A percentile compares a stretch with the other conserved stretches of the same genome.
phyloP scores from a whole-genome alignment of 2,888 invertebrate species.

The Diachrysia chrysitis region DNA sequence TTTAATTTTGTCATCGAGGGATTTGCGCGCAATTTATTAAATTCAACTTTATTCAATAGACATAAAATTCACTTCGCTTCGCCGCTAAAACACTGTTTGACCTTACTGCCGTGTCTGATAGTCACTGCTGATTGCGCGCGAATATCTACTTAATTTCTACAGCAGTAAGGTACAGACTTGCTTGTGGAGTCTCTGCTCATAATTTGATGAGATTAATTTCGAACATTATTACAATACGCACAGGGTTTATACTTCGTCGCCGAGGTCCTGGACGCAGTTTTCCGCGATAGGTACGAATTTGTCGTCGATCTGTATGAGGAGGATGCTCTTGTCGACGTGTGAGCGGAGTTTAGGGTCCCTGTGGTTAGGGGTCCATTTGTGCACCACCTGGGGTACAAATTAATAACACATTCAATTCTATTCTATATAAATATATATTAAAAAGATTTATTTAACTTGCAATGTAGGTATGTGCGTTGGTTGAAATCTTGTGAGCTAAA shows the following conservation, averaged over 20 bases:
- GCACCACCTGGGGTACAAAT: conserved; percentile 91
- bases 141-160: conserved; percentile 21
- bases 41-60: conserved; percentile 7
- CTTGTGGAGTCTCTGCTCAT: conserved; percentile 25
- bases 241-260: conserved; percentile 89
- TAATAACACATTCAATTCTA: not conserved
- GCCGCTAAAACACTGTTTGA: conserved; percentile 11
- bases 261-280: conserved; percentile 94
- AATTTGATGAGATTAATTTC: conserved; percentile 21
- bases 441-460: no score
- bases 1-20: not conserved
- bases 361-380: conserved; percentile 98
- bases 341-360: conserved; percentile 95
- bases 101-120: not conserved
- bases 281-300: conserved; percentile 98
- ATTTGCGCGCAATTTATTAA: conserved; percentile 15
- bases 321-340: conserved; percentile 96
- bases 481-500: no score
- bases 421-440: not conserved
- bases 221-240: not conserved
- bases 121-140: not conserved
- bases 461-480: no score
- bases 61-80: conserved; percentile 25
- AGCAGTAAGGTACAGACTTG: conserved; percentile 42
- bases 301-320: conserved; percentile 97